Evolutionary conservation across 2,888 invertebrate species (phyloP).

Genomic region (Agonopterix alstromeriana): DNA sequence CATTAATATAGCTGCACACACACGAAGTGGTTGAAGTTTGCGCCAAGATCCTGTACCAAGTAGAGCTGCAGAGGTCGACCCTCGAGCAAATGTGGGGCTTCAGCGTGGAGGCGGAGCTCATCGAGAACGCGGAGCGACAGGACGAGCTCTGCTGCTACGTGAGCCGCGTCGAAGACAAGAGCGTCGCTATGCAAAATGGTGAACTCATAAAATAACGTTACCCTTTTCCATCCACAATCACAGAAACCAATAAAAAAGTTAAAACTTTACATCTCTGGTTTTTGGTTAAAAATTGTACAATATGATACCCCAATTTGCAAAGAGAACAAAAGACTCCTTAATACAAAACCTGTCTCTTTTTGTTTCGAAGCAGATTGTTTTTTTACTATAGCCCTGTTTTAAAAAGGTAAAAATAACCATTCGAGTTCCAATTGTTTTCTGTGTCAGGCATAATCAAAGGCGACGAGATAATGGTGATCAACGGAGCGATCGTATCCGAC

Average conservation of each 20-base stretch:
- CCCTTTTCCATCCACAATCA: constrained; percentile 1
- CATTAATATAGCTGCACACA: constrained; percentile 85
- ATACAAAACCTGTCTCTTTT: neutral
- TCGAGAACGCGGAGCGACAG: constrained; percentile 96
- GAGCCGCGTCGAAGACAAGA: constrained; percentile 95
- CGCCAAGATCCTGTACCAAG: constrained; percentile 97
- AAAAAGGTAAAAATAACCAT: constrained; percentile 36
- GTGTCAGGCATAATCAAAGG: constrained; percentile 94
- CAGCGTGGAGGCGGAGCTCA: constrained; percentile 97
- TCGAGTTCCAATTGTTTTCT: constrained; percentile 44
- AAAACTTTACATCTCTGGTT: too few species aligned
- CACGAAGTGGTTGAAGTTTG: constrained; percentile 97
- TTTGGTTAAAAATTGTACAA: too few species aligned
- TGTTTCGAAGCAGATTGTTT: constrained; percentile 2
- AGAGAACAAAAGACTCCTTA: neutral
- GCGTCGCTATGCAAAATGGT: constrained; percentile 98
- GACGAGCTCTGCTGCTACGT: constrained; percentile 98
- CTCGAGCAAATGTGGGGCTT: constrained; percentile 98
- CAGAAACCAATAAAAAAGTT: neutral
- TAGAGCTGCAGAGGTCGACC: constrained; percentile 92
- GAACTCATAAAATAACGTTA: constrained; percentile 31
- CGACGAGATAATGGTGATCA: constrained; percentile 99
- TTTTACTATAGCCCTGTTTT: constrained; percentile 6
- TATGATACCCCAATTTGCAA: neutral
- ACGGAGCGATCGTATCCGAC: constrained; percentile 98